Base-by-base conservation (phyloP, 1,140 invertebrate genomes). In the Helicoverpa armigera region DNA sequence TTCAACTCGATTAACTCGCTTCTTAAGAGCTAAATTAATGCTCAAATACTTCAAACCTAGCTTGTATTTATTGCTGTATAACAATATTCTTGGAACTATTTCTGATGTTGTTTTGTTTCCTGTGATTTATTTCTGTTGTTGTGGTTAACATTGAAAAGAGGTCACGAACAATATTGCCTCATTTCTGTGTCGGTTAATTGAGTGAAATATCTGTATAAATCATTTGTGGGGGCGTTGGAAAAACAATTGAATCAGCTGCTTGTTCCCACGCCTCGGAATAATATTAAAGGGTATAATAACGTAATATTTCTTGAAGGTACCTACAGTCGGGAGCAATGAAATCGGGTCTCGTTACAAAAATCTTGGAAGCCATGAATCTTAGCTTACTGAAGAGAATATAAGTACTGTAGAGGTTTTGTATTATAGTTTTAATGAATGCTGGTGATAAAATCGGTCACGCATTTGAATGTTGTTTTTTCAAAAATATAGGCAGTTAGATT, bases 1-100 rank as follows among this genome's bases (percentile, higher is more conserved):
- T 74, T 74, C 56, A 61, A 74, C 14, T 60, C 72, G 9, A 74
- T 74, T 74, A 50, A 74, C 35, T 74, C 0, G n/a, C 35, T 72
- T 29, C 11, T 70, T 70, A 23, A 54, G 7, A 54, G 50, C 60
- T 4, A 18, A 74, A 60, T 48, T 74, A 58, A 74, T 74, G 56
- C 72, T 74, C 43, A 56, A 74, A 12, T 74, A 74, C 54, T 74
- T 48, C n/a, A 48, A 74, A 74, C 11, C 23, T 31, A 12, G 13
- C 51, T 16, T 18, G 54, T 23, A 11, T 56, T 60, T 60, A 54
- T 23, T 58, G 18, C 13, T 60, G 9, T 14, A 67, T 14, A 67
- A 67, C 63, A 48, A n/a, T 43, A 43, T 2, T 50, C 31, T 16
- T 67, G 35, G 35, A 43, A 16, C 31, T 43, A 67, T 9, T 43